Evolutionary conservation across 1,140 invertebrate genomes (phyloP), one percentile per base, ranked within the genome.

Genomic region (Drosophila sp.): DNA sequence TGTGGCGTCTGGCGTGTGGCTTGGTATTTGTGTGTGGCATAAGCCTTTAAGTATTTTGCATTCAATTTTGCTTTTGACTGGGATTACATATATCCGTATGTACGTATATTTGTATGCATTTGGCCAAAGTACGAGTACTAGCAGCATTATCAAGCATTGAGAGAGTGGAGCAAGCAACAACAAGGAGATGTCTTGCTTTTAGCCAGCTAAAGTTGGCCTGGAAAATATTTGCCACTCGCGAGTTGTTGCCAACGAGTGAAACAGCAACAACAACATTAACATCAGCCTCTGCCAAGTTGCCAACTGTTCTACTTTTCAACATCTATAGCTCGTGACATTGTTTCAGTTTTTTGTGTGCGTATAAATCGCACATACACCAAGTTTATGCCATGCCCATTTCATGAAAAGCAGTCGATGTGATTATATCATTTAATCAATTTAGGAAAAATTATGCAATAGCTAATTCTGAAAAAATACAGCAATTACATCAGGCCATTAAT

Each of bases 281-380:
- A 64, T 29, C 72, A 76, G 69, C 67, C 78, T 76, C 71, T 63
- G 72, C 32, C 14, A 2, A 50, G 48, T 38, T 64, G 74, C 74
- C 70, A 71, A 78, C 70, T 87, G 82, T 75, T 87, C 82, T 79
- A 87, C 78, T 89, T 87, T 86, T 86, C 54, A 78, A 78, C 83
- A 89, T 87, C 78, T 87, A 87, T 82, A 81, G 83, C 83, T 87
- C 82, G 83, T 89, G 82, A 87, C 82, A 87, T 89, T 87, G 82
- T 81, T 81, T 81, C 64, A 81, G 74, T 72, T 64, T 8, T 54
- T 25, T 46, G 46, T 36, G 45, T 69, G 46, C 45, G 36, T 72
- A 40, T 67, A 77, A 40, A 63, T 18, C 56, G 53, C 38, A 66
- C 6, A 40, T 25, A 59, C 36, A 41, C 27, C 40, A 13, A 16